phyloP scores from a whole-genome alignment of 2,888 invertebrate species.

The Cerceris ruficornis region DNA sequence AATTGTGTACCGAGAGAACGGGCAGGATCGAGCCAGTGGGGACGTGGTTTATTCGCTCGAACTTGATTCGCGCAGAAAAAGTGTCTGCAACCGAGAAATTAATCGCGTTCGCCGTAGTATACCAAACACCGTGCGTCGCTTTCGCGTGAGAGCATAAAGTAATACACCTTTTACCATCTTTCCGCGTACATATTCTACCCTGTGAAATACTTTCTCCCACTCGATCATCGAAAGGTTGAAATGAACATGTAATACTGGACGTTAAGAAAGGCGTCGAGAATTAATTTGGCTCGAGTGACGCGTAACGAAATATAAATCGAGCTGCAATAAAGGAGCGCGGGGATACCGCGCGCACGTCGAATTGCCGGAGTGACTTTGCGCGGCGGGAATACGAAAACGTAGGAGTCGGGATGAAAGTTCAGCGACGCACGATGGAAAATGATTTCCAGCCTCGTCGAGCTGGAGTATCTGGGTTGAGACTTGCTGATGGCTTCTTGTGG shows the following conservation, averaged over 20 bases:
- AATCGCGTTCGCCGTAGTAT: constrained; percentile 11
- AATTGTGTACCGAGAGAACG: constrained; percentile 26
- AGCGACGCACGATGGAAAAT: constrained; percentile 29
- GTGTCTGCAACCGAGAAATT: constrained; percentile 43
- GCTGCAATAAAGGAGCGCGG: background rate
- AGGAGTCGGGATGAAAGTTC: background rate
- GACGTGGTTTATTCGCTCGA: constrained; percentile 28
- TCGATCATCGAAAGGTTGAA: too few species aligned
- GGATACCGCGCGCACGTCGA: background rate
- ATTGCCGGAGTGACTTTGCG: background rate
- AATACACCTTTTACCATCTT: constrained; percentile 21
- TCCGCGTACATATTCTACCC: background rate
- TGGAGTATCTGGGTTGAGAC: constrained; percentile 45
- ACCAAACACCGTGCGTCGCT: too few species aligned
- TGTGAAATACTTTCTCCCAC: background rate
- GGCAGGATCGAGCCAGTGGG: constrained; percentile 19
- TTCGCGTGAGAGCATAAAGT: constrained; percentile 31
- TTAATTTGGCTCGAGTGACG: background rate
- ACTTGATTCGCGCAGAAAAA: constrained; percentile 34
- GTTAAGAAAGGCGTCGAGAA: too few species aligned
- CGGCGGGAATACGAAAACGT: background rate
- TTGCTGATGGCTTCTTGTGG: constrained; percentile 51
- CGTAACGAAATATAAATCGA: background rate
- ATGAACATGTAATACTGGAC: too few species aligned
- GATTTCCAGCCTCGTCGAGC: constrained; percentile 45